These are phyloP conservation scores for Corticium candelabrum DNA, from an alignment of 37 sponge, comb jelly and placozoan species.

Conservation along the genomic window DNA sequence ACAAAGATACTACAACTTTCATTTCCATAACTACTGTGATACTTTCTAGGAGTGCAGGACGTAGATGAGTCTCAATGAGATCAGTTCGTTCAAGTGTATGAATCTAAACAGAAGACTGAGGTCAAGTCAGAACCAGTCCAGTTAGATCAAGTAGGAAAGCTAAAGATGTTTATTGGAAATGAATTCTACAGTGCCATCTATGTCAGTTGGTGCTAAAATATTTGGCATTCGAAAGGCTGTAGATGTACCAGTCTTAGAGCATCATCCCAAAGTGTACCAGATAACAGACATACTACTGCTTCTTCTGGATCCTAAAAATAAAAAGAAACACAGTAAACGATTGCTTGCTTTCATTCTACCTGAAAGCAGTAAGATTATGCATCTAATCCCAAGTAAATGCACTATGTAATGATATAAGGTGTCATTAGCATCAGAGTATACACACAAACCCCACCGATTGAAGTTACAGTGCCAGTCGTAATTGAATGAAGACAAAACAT, in stretches of 20 bases:
- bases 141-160: neutral
- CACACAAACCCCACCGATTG: too few relatives aligned
- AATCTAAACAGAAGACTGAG: constrained; percentile 16
- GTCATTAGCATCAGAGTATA: too few relatives aligned
- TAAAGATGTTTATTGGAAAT: neutral
- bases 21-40: too few relatives aligned
- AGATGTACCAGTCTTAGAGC: constrained; percentile 48
- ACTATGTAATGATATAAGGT: too few relatives aligned
- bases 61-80: constrained; percentile 55
- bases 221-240: too few relatives aligned
- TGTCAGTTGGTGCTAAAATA: too few relatives aligned
- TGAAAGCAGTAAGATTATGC: too few relatives aligned
- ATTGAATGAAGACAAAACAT: too few relatives aligned
- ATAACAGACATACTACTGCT: constrained; percentile 54
- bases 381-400: too few relatives aligned
- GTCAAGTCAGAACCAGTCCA: neutral
- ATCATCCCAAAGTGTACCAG: constrained; percentile 62
- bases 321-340: neutral
- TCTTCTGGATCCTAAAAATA: constrained; percentile 52
- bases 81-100: constrained; percentile 38
- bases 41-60: constrained; percentile 43
- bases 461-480: too few relatives aligned
- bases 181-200: too few relatives aligned
- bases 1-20: too few relatives aligned
- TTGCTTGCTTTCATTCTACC: neutral